Evolutionary conservation across 2,888 invertebrate genomes (phyloP), one percentile per base, ranked within the genome.

Genomic region (Cataglyphis altisquamis): DNA sequence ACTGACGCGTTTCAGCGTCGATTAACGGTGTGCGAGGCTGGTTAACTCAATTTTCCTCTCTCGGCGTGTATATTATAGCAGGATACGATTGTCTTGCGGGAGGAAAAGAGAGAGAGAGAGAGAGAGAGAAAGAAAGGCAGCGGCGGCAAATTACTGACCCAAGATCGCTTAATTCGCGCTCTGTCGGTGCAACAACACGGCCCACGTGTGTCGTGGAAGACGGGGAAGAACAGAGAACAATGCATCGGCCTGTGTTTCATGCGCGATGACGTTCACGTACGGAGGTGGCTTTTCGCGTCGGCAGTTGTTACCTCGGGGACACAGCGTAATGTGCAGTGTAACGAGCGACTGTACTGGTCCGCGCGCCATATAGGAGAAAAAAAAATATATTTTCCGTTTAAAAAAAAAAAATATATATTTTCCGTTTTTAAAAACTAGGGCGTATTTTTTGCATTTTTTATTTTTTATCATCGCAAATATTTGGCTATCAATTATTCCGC

Each of bases 1-100:
- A 80, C 78, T 72, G 78, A 60, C 78, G 60, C 72, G 72, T 55
- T 78, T 78, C 78, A 72, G 60, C 60, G 78, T 62, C 78, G 78
- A 80, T 80, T 80, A 80, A 68, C 78, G 41, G 78, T 18, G 48
- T 18, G 48, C 52, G 78, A 60, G 72, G 57, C 72, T 80, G 72
- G 78, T 72, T 80, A 80, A 80, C 78, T 80, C 60, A 72, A 80
- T 80, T 72, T 80, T 72, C 78, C 70, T 80, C 78, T 62, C 72
- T n/a, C 57, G 21, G 57, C n/a, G 60, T 60, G 45, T 55, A 62
- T 72, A 80, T 72, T 72, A 72, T 60, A 62, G 60, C 29, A 70
- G 45, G 36, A 39, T 67, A 48, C 57, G 57, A 78, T 78, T 29
- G 10, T 32, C 32, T 32, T 15, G 55, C 70, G 78, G 32, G 70